Base-by-base conservation (phyloP, 35 echinoderm and acorn worm genomes). In the Patiria miniata region DNA sequence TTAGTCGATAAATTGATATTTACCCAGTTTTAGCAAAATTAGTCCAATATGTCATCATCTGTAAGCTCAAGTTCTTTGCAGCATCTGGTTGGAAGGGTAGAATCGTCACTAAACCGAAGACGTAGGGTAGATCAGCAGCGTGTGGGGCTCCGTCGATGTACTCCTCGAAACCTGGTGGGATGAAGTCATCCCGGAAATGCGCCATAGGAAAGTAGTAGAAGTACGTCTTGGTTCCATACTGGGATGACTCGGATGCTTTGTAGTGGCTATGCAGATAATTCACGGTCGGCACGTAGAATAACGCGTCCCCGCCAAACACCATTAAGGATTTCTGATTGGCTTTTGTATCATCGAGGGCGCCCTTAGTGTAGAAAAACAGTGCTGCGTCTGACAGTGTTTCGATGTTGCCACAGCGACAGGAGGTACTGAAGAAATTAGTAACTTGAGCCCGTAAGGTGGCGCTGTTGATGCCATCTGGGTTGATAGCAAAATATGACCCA, bases 1-100 rank as follows among this genome's bases (percentile, higher is more conserved):
- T n/a, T n/a, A n/a, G n/a, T n/a, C n/a, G n/a, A n/a, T n/a, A n/a
- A n/a, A n/a, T n/a, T n/a, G n/a, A n/a, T 37, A 60, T 61, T 85
- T 85, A 85, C 83, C 83, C 83, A 16, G 23, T 69, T 1, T 17
- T 85, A 39, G 83, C 83, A 34, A 85, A 85, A 29, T 85, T 85
- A 17, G 21, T 39, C 83, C 83, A 85, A 52, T 68, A 73, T 22
- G 4, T 37, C 12, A 68, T 65, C 26, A 85, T 57, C 1, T 33
- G 33, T 39, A 36, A 39, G 14, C 47, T 57, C 5, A 85, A 18
- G 2, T 82, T 40, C 14, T 52, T 4, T 1, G 37, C 47, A 0
- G 39, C 14, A 19, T 19, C 19, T 19, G 39, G 23, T 26, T 5
- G 21, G 37, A 32, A 0, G 7, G 36, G 30, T 5, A 50, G 12